Conservation (phyloP, 1,140 invertebrate genomes). For the Oscheius sp. region DNA sequence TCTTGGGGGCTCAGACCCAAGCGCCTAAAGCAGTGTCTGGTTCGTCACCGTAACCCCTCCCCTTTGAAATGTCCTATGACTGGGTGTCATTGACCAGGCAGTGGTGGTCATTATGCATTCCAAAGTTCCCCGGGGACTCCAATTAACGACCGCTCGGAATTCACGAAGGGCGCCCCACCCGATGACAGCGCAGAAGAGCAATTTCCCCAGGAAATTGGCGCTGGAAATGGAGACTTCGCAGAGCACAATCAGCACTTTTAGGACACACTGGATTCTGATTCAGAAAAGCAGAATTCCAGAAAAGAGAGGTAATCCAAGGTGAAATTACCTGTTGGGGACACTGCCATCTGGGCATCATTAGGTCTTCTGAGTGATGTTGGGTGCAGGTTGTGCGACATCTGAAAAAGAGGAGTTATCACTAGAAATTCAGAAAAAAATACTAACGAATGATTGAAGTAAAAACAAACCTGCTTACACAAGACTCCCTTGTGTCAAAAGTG, state of each 20-base stretch:
- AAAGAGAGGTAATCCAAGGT: neutral
- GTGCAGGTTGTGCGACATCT: slow-evolving; percentile 26
- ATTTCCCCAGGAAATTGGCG: neutral
- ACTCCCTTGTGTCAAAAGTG: slow-evolving; percentile 23
- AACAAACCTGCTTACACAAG: slow-evolving; percentile 10
- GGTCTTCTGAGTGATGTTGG: slow-evolving; percentile 26
- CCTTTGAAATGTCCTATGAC: too few species aligned
- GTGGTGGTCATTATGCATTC: neutral
- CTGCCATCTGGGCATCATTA: slow-evolving; percentile 32
- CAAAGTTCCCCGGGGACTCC: neutral
- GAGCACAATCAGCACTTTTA: neutral
- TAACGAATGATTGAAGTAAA: neutral
- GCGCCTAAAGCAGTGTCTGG: too few species aligned
- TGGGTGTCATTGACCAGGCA: neutral
- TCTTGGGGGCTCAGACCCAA: too few species aligned
- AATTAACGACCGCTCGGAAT: neutral
- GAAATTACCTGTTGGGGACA: slow-evolving; percentile 21
- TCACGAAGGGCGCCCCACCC: too few species aligned
- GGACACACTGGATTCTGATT: neutral
- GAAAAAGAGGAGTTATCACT: neutral
- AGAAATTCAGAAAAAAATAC: neutral
- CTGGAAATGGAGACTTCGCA: neutral
- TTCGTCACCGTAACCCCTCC: too few species aligned
- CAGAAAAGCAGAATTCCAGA: neutral
- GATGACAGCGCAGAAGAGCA: neutral